Evolutionary conservation across 2,113 vertebrate species (phyloP).

Genomic region (Seriola rivoliana): DNA sequence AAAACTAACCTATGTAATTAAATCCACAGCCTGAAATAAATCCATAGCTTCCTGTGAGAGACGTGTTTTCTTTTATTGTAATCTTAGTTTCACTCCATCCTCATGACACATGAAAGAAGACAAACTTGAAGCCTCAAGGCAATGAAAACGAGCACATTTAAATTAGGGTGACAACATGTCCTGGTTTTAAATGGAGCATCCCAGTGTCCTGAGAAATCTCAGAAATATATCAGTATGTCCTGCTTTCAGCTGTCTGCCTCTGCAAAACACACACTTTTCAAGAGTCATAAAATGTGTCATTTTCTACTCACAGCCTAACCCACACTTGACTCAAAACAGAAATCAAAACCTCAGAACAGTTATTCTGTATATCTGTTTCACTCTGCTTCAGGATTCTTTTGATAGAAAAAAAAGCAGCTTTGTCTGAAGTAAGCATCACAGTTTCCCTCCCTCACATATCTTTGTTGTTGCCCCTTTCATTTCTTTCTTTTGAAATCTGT

Average conservation of each 20-base stretch:
- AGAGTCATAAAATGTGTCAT: not conserved
- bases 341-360: not conserved
- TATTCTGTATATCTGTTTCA: not conserved
- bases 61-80: not conserved
- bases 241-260: conserved; percentile 4
- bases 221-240: conserved; percentile 29
- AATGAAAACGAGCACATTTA: conserved; percentile 9
- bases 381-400: not conserved
- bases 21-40: not conserved
- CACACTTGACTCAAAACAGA: not conserved
- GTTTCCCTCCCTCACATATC: not conserved
- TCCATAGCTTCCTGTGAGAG: not conserved
- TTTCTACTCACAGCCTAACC: not conserved
- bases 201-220: conserved; percentile 17
- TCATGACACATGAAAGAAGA: not conserved
- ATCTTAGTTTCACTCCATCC: not conserved
- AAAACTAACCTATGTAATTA: not conserved
- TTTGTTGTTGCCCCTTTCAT: not conserved
- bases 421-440: too few species aligned
- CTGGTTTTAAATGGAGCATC: conserved; percentile 28
- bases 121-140: conserved; percentile 8
- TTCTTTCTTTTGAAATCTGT: not conserved
- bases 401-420: too few species aligned
- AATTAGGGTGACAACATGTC: conserved; percentile 19
- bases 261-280: not conserved